Evolutionary conservation across 2,113 vertebrate genomes (phyloP).

Genomic region (Anarrhichthys ocellatus): DNA sequence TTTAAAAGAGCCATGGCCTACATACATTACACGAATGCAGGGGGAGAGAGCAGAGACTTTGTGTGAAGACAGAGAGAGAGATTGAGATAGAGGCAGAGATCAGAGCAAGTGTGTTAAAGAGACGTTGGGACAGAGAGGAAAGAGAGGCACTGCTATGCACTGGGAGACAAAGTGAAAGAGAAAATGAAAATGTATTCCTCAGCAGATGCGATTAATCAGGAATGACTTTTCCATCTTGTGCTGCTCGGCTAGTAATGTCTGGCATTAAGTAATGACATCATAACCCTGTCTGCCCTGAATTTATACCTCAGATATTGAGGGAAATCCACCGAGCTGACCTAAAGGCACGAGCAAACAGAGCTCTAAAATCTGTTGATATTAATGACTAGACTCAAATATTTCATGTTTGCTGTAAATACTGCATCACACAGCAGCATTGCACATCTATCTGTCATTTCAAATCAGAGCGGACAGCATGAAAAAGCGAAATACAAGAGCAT

Average conservation of each 20-base stretch:
- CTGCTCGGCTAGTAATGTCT: conserved; percentile 77
- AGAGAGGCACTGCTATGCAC: conserved; percentile 36
- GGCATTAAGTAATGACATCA: conserved; percentile 80
- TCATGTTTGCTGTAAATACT: conserved; percentile 68
- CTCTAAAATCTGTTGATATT: conserved; percentile 71
- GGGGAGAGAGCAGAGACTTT: conserved; percentile 50
- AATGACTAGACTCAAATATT: conserved; percentile 63
- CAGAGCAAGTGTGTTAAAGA: conserved; percentile 59
- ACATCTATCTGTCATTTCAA: conserved; percentile 51
- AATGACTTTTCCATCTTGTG: conserved; percentile 80
- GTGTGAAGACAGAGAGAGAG: conserved; percentile 45
- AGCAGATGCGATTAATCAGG: conserved; percentile 75
- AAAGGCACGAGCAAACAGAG: conserved; percentile 53
- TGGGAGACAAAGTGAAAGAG: conserved; percentile 60
- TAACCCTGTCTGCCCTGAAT: conserved; percentile 75
- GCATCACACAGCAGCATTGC: conserved; percentile 31
- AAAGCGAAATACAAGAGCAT: conserved; percentile 40
- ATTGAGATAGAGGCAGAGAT: conserved; percentile 43
- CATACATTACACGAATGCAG: conserved; percentile 62
- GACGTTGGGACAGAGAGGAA: conserved; percentile 43
- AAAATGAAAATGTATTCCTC: conserved; percentile 77
- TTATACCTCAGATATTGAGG: conserved; percentile 66
- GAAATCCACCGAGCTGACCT: conserved; percentile 65
- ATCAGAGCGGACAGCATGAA: conserved; percentile 37
- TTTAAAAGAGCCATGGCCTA: conserved; percentile 72